These are phyloP conservation scores for Glaucomys volans DNA, from an alignment of 2,113 vertebrate genomes.

Conservation along the genomic window DNA sequence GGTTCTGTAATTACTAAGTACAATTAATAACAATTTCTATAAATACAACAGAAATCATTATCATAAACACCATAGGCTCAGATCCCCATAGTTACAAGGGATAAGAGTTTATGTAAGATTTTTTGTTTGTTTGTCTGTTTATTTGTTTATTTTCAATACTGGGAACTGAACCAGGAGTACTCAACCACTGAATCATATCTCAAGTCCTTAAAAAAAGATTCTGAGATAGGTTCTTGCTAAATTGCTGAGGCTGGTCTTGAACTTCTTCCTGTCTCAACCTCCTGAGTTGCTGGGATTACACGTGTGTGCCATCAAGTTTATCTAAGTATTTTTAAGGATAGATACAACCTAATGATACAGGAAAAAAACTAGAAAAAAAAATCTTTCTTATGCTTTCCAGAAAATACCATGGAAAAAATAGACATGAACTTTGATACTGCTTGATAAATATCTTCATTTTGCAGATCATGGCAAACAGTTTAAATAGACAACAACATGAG, in stretches of 20 bases:
- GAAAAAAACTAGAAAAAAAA: constrained; percentile 59
- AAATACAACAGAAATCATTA: constrained; percentile 64
- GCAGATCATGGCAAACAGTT: constrained; percentile 48
- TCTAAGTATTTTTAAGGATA: constrained; percentile 62
- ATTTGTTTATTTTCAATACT: too few species aligned
- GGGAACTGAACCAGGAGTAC: too few species aligned
- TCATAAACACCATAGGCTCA: constrained; percentile 26
- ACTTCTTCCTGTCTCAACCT: too few species aligned
- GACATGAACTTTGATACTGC: constrained; percentile 61
- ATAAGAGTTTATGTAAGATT: constrained; percentile 47
- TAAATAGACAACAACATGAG: constrained; percentile 67
- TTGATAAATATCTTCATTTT: constrained; percentile 70
- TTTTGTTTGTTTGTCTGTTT: too few species aligned
- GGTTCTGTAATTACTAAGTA: constrained; percentile 66
- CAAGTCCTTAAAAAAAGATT: too few species aligned
- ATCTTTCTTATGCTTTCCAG: constrained; percentile 61
- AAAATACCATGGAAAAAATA: constrained; percentile 49
- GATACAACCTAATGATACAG: constrained; percentile 46
- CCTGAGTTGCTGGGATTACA: too few species aligned
- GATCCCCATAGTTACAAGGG: constrained; percentile 50
- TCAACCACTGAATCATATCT: too few species aligned
- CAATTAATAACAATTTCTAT: constrained; percentile 68
- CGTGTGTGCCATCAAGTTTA: too few species aligned
- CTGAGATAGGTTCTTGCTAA: too few species aligned
- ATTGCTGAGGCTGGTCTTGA: too few species aligned